phyloP scores from a whole-genome alignment of 2,113 vertebrate genomes.

The Saiga tatarica region DNA sequence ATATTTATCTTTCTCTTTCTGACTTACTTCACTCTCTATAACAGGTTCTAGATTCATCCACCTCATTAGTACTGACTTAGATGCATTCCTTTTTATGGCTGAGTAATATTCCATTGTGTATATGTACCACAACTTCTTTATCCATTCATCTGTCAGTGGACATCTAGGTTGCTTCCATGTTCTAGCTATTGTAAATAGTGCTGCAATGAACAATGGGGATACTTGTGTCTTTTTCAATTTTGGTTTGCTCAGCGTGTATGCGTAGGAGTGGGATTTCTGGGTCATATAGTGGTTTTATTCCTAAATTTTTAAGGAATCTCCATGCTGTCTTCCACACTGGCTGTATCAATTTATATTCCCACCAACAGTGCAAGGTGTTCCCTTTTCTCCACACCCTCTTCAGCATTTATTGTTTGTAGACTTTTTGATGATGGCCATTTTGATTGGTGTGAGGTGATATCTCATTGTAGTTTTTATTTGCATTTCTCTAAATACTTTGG shows the following conservation, averaged over 20 bases:
- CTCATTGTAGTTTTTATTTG: not conserved
- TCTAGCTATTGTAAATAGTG: not conserved
- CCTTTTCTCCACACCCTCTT: not conserved
- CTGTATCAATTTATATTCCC: not conserved
- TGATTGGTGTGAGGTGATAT: not conserved
- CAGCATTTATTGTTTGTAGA: not conserved
- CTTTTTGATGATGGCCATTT: not conserved
- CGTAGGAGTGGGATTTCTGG: not conserved
- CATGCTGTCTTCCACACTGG: not conserved
- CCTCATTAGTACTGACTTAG: not conserved
- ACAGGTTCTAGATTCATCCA: not conserved
- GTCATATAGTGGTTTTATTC: not conserved
- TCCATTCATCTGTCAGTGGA: not conserved
- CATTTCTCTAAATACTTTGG: not conserved
- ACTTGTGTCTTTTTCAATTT: not conserved
- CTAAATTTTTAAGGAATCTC: not conserved
- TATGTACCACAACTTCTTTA: not conserved
- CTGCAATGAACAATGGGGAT: not conserved
- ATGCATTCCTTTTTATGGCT: not conserved
- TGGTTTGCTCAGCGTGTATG: not conserved
- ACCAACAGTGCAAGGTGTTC: not conserved
- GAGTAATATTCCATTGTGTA: not conserved
- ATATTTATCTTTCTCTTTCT: not conserved
- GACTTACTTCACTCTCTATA: not conserved
- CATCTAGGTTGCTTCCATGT: not conserved